Evolutionary conservation across 2,888 invertebrate species (phyloP), one percentile per base, ranked within the genome.

Genomic region (Sphecodes monilicornis): DNA sequence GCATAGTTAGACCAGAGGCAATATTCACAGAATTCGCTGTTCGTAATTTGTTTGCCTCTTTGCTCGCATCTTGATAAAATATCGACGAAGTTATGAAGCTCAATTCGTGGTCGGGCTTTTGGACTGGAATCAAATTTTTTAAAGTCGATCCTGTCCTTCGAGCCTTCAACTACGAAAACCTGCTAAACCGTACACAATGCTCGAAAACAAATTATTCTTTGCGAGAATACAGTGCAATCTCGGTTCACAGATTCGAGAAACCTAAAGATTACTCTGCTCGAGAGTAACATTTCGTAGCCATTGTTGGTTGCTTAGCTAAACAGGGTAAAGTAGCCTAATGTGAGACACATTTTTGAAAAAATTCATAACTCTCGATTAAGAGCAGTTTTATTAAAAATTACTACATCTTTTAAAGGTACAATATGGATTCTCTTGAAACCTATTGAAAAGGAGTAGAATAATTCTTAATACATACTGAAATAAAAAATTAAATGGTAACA

Each of bases 31-130:
- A 83, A 73, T 69, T 60, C 83, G 43, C 54, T 36, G 72, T 54
- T 72, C 46, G 57, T 69, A 76, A 83, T 81, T 83, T 83, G 68
- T 80, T 76, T 76, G 46, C 22, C 41, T 10, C 46, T 43, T 66
- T 16, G 43, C 64, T 50, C 13, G 29, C 8, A 1, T 11, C 69
- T 73, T 5, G 82, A 80, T 80, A 71, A 60, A 60, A 75, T 66
- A 80, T 80, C 71, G 75, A n/a, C 71, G 22, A 71, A 80, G 71
- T 80, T 82, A 66, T 46, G 71, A 75, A 71, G 75, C 64, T 57
- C 74, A 80, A 54, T 29, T 75, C 64, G 26, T 13, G 39, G 39
- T 16, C 39, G 13, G 2, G n/a, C 64, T 66, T 54, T 11, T 46
- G 72, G 36, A 72, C 36, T 26, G 36, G 64, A 29, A 71, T 64